Base-by-base conservation (phyloP, 1,140 invertebrate species). In the Plectrocnemia conspersa region DNA sequence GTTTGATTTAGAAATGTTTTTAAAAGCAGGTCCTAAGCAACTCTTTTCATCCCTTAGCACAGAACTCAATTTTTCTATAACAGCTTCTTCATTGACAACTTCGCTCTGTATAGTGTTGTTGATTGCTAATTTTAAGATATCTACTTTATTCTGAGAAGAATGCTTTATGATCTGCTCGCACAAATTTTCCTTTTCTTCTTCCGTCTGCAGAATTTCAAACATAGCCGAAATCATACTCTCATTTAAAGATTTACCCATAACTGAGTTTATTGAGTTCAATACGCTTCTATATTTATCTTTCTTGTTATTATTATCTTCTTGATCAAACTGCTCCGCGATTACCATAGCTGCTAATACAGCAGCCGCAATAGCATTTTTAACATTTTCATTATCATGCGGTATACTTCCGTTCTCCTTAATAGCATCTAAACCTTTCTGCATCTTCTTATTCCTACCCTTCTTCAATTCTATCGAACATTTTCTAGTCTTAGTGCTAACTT, bases 81-180 rank as follows among this genome's bases (percentile, higher is more conserved):
- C 74, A 9, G 77, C 68, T 42, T 80, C 72, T 62, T 78, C 69
- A 19, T 75, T 74, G 15, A 79, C 63, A 22, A 68, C 64, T 54
- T 76, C 66, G 40, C 72, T 70, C 23, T 67, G 53, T 55, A 69
- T 61, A 15, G 63, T 50, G 46, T 64, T 67, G 5, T 75, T 73
- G 0, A 82, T 64, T 1, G 80, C 79, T 52, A 81, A 78, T 66
- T 79, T 81, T 1, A 82, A 69, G 54, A 82, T 74, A 50, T 81
- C 76, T 1, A 82, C 67, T 67, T 82, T 82, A 27, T 77, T 79
- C 47, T 69, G 40, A 65, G 68, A 59, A 64, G 71, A 62, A 65
- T 79, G 66, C 69, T 76, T 57, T 67, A 69, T 23, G 66, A 77
- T 67, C 74, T 75, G 58, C 74, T 77, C 60, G 72, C 73, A 42